Evolutionary conservation across 2,113 vertebrate genomes (phyloP), one percentile per base, ranked within the genome.

Genomic region (Sterrhoptilus dennistouni): DNA sequence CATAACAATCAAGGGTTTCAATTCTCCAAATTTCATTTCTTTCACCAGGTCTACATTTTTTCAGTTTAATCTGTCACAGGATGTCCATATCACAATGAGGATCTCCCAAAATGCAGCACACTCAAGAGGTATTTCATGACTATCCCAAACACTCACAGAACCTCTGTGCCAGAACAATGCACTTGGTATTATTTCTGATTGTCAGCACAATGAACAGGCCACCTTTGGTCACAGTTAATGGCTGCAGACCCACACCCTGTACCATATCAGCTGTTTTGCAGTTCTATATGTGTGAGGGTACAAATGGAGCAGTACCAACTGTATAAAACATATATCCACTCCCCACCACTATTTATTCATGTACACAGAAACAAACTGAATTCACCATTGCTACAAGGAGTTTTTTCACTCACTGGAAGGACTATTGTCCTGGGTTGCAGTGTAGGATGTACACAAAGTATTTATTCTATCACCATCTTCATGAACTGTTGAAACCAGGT

Each of bases 41-140:
- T n/a, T n/a, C n/a, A n/a, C n/a, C n/a, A 61, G 11, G 8, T 59
- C 25, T 45, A 11, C 0, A 0, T 24, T 69, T 60, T 86, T 47
- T 4, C 33, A 59, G 22, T 68, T 87, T 31, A 66, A n/a, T 24
- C 69, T 38, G 28, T 4, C 17, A 45, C 44, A 45, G 64, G 12
- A 64, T 8, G 6, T 22, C n/a, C 5, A 4, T 22, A 42, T 9
- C 52, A n/a, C 22, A 20, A 25, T 33, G 38, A 54, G 47, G 18
- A 59, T 40, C 42, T 78, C 31, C 6, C 40, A 57, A 44, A 25
- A n/a, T 4, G 3, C 2, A 7, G 22, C 14, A 15, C 4, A 14
- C 13, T 10, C n/a, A 27, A 18, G 28, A 42, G 17, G 8, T 11
- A 12, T 40, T 86, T 69, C 21, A 23, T 19, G 29, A 52, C 22